Evolutionary conservation across 2,113 vertebrate species (phyloP).

Genomic region (Marmota monax): DNA sequence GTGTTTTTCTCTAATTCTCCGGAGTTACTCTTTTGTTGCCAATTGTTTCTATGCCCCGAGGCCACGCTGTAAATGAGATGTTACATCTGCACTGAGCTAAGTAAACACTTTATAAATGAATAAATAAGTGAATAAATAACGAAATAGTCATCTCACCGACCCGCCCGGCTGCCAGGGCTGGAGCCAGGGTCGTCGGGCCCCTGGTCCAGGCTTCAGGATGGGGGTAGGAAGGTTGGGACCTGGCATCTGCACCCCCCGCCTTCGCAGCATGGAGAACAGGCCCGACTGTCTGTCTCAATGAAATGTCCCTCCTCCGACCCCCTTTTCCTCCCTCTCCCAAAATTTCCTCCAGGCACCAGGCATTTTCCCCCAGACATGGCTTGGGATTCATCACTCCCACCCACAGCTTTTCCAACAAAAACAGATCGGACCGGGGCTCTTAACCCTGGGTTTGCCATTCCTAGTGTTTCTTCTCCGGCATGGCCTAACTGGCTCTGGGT

Average conservation of each 20-base stretch:
- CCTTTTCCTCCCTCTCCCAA: conserved; percentile 35
- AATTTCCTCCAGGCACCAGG: neutral
- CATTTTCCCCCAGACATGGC: conserved; percentile 58
- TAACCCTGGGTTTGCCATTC: conserved; percentile 39
- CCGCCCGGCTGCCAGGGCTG: neutral
- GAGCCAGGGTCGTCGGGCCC: neutral
- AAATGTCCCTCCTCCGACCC: neutral
- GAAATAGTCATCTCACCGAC: conserved; percentile 77
- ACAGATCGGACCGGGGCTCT: neutral
- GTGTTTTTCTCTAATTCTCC: conserved; percentile 77
- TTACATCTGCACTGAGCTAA: conserved; percentile 90
- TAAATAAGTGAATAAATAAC: conserved; percentile 90
- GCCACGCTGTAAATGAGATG: conserved; percentile 91
- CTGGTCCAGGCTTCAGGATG: neutral
- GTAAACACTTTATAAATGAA: conserved; percentile 91
- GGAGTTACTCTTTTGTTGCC: conserved; percentile 84
- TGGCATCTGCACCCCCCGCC: too few species aligned
- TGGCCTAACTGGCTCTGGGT: neutral
- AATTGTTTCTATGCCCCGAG: conserved; percentile 88
- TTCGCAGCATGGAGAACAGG: neutral
- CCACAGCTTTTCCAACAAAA: conserved; percentile 68
- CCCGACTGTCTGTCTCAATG: neutral
- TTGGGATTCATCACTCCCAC: conserved; percentile 44
- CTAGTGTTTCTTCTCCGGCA: neutral
- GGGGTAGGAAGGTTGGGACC: neutral